These are phyloP conservation scores for Acomys russatus DNA, from an alignment of 2,797 vertebrate genomes.

Conservation along the genomic window DNA sequence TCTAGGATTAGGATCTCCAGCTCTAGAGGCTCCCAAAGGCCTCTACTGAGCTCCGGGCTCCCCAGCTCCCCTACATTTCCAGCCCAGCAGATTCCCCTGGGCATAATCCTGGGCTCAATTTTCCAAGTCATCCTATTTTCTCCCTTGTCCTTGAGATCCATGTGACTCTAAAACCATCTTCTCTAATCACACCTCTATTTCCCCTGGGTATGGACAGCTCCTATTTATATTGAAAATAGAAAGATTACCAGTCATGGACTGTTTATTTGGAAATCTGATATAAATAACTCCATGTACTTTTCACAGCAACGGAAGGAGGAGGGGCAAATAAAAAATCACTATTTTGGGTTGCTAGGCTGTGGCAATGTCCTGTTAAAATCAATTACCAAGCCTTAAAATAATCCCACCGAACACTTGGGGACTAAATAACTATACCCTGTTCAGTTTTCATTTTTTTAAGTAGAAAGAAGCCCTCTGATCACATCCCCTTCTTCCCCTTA, in stretches of 20 bases:
- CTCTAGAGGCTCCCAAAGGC: constrained; percentile 18
- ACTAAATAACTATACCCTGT: not conserved
- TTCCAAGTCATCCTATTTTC: constrained; percentile 67
- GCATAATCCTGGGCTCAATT: constrained; percentile 1
- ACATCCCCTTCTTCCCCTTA: constrained; percentile 77
- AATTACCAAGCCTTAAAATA: constrained; percentile 64
- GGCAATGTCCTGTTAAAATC: constrained; percentile 70
- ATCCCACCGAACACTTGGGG: constrained; percentile 51
- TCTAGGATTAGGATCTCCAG: not conserved
- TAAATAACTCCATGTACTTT: constrained; percentile 73
- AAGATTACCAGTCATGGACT: constrained; percentile 49
- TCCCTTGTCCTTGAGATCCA: constrained; percentile 63
- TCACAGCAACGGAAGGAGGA: constrained; percentile 66
- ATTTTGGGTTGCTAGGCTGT: constrained; percentile 53
- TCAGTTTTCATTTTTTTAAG: constrained; percentile 1
- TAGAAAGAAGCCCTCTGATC: constrained; percentile 62
- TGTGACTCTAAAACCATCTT: constrained; percentile 57
- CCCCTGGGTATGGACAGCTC: constrained; percentile 49
- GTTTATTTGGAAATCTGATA: constrained; percentile 79
- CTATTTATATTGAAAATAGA: constrained; percentile 68
- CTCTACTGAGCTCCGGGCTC: not conserved
- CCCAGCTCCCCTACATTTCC: not conserved
- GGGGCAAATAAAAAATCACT: constrained; percentile 36
- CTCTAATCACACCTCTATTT: constrained; percentile 63
- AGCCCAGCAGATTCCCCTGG: constrained; percentile 3